A percentile compares a stretch with the other conserved stretches of the same genome.
Conservation (phyloP, 2,113 vertebrate species). For the Passer montanus region DNA sequence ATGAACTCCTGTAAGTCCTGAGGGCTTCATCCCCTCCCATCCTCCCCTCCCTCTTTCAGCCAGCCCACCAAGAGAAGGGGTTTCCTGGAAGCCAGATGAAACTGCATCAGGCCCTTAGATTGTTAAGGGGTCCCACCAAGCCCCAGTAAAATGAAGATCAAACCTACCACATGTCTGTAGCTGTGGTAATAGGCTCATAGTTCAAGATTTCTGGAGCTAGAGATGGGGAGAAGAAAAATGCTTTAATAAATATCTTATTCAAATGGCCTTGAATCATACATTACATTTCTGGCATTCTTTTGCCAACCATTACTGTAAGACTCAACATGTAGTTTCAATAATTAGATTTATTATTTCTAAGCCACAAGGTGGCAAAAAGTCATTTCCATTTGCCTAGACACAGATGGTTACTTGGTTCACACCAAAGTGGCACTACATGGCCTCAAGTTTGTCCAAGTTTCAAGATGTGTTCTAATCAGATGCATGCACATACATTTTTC, state of each 20-base stretch:
- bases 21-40: neutral
- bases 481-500: neutral
- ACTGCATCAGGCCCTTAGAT: neutral
- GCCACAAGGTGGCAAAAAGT: neutral
- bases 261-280: neutral
- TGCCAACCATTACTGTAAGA: neutral
- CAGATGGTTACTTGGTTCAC: neutral
- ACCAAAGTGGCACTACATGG: neutral
- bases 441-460: neutral
- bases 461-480: neutral
- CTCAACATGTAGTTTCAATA: neutral
- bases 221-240: neutral
- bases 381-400: neutral
- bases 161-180: conserved; percentile 95
- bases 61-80: neutral
- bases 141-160: neutral
- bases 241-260: neutral
- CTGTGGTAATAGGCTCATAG: conserved; percentile 97
- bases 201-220: conserved; percentile 95
- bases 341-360: neutral
- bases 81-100: neutral
- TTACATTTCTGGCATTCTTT: neutral
- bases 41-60: neutral
- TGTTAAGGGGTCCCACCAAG: neutral
- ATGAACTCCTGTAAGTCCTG: neutral